These are phyloP conservation scores for Poeciliopsis retropinna DNA, from an alignment of 2,113 vertebrate species.

Conservation along the genomic window DNA sequence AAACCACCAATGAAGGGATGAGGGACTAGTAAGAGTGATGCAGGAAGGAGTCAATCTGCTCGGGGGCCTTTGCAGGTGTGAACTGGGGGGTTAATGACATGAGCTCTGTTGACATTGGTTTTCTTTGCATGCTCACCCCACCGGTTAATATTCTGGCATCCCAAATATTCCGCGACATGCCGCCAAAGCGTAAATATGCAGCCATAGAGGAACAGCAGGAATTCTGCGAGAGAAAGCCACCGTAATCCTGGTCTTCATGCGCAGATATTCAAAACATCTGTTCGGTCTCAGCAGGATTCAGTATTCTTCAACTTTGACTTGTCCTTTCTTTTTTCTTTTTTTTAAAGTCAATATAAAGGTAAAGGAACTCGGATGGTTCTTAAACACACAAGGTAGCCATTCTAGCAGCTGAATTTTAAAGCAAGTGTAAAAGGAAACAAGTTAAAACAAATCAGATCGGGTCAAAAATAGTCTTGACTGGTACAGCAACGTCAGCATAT, in stretches of 20 bases:
- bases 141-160: slow-evolving; percentile 79
- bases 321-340: background rate
- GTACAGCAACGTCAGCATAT: too few relatives aligned
- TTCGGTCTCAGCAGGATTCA: slow-evolving; percentile 10
- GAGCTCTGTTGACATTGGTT: slow-evolving; percentile 71
- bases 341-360: background rate
- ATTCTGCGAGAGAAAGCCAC: slow-evolving; percentile 72
- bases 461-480: too few relatives aligned
- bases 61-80: slow-evolving; percentile 58
- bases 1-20: slow-evolving; percentile 29
- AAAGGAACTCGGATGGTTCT: background rate
- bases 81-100: slow-evolving; percentile 55
- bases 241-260: slow-evolving; percentile 72
- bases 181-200: slow-evolving; percentile 52
- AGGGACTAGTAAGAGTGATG: slow-evolving; percentile 14
- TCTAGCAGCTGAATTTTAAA: background rate
- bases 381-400: background rate
- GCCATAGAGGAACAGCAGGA: slow-evolving; percentile 69
- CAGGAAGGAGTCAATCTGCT: background rate
- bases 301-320: background rate
- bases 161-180: slow-evolving; percentile 79
- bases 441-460: background rate
- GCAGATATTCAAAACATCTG: slow-evolving; percentile 61
- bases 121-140: slow-evolving; percentile 73
- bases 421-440: background rate